Evolutionary conservation across 2,797 vertebrate genomes (phyloP).

Genomic region (Chaetodon trifasciatus): DNA sequence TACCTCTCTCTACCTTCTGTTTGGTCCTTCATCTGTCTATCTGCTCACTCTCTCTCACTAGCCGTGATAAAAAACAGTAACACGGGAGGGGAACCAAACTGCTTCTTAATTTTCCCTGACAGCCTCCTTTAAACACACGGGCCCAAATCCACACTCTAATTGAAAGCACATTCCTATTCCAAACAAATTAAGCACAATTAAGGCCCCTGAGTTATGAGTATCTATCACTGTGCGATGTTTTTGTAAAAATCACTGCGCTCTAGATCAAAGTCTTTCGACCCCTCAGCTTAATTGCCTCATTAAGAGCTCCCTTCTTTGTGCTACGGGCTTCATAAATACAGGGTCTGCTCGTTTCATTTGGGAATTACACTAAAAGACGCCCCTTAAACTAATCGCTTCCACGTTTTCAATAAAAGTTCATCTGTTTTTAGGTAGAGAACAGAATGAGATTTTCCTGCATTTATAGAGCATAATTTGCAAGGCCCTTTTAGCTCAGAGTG

Average conservation of each 20-base stretch:
- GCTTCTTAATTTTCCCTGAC: conserved; percentile 99
- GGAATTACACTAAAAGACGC: conserved; percentile 96
- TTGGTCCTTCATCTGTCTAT: conserved; percentile 77
- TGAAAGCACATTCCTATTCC: conserved; percentile 99
- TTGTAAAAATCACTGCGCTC: conserved; percentile 98
- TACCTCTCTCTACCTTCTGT: conserved; percentile 91
- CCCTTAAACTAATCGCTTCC: conserved; percentile 98
- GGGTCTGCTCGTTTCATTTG: conserved; percentile 93
- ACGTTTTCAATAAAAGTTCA: conserved; percentile 91
- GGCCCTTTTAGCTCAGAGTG: conserved; percentile 73
- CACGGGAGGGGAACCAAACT: conserved; percentile 91
- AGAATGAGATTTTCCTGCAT: conserved; percentile 83
- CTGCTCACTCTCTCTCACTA: conserved; percentile 75
- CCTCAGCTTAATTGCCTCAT: conserved; percentile 99
- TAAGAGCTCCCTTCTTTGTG: conserved; percentile 91
- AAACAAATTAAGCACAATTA: conserved; percentile 99
- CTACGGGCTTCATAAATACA: conserved; percentile 94
- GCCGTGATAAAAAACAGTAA: conserved; percentile 97
- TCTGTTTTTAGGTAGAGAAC: conserved; percentile 86
- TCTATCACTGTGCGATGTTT: conserved; percentile 99
- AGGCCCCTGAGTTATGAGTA: conserved; percentile 99
- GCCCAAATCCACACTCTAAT: conserved; percentile 94
- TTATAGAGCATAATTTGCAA: conserved; percentile 71
- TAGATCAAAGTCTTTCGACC: conserved; percentile 98
- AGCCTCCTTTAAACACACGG: conserved; percentile 95